These are phyloP conservation scores for Shargacucullia verbasci DNA, from an alignment of 2,888 invertebrate genomes.

Conservation along the genomic window DNA sequence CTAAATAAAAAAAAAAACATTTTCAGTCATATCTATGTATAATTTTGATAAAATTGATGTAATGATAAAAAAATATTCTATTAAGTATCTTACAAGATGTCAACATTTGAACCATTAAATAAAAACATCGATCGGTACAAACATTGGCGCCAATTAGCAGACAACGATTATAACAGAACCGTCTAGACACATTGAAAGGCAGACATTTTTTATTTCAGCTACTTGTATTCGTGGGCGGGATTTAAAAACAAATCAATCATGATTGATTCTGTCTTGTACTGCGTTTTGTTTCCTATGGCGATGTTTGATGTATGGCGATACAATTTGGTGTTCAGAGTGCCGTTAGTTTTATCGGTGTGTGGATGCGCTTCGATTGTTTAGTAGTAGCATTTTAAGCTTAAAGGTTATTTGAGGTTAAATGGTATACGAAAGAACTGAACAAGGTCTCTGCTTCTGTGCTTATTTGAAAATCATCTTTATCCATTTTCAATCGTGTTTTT, in stretches of 20 bases:
- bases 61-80: too few species aligned
- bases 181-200: constrained; percentile 78
- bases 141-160: constrained; percentile 47
- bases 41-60: too few species aligned
- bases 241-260: constrained; percentile 74
- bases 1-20: too few species aligned
- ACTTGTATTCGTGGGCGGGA: constrained; percentile 69
- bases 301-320: constrained; percentile 39
- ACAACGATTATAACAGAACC: constrained; percentile 68
- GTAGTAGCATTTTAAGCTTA: constrained; percentile 21
- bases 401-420: constrained; percentile 17
- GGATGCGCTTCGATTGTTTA: constrained; percentile 23
- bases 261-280: constrained; percentile 53
- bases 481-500: too few species aligned
- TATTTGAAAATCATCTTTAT: too few species aligned
- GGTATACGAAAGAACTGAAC: not conserved
- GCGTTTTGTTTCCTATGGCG: constrained; percentile 40
- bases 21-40: too few species aligned
- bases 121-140: constrained; percentile 19
- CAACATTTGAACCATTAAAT: constrained; percentile 14
- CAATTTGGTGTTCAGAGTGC: constrained; percentile 26
- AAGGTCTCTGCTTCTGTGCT: too few species aligned
- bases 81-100: not conserved
- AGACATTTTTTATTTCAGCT: constrained; percentile 77
- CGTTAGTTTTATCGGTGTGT: constrained; percentile 35